phyloP scores from a whole-genome alignment of 2,113 vertebrate species.

The Toxotes jaculatrix region DNA sequence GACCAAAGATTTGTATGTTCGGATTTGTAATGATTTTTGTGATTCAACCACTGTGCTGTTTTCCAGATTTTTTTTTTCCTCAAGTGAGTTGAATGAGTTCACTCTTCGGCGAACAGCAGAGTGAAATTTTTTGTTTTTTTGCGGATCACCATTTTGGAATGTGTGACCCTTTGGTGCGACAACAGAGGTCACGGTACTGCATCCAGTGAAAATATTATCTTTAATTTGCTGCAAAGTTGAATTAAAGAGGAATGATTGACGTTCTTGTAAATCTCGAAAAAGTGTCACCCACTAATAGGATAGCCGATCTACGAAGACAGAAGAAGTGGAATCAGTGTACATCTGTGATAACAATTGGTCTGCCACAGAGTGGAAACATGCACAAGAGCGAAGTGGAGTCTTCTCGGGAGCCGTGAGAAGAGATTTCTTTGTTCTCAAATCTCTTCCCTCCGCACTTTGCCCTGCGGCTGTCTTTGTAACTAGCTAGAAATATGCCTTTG shows the following conservation, averaged over 20 bases:
- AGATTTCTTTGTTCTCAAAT: slow-evolving; percentile 57
- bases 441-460: slow-evolving; percentile 52
- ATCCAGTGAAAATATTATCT: slow-evolving; percentile 54
- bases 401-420: slow-evolving; percentile 63
- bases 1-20: slow-evolving; percentile 16
- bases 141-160: slow-evolving; percentile 61
- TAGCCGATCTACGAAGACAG: neutral
- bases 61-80: slow-evolving; percentile 34
- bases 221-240: slow-evolving; percentile 23
- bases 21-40: slow-evolving; percentile 34
- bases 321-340: slow-evolving; percentile 28
- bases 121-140: slow-evolving; percentile 10
- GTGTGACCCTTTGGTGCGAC: slow-evolving; percentile 56
- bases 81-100: slow-evolving; percentile 69
- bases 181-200: slow-evolving; percentile 36
- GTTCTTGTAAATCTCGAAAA: neutral
- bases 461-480: slow-evolving; percentile 67
- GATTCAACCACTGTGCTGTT: slow-evolving; percentile 19
- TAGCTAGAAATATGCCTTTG: slow-evolving; percentile 70
- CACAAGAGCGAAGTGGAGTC: slow-evolving; percentile 54
- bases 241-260: slow-evolving; percentile 2
- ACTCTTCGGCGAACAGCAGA: slow-evolving; percentile 46
- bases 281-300: neutral
- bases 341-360: slow-evolving; percentile 57
- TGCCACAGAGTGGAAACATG: slow-evolving; percentile 61